Evolutionary conservation across 1,140 invertebrate genomes (phyloP), one percentile per base, ranked within the genome.

Genomic region (Lysiphlebus fabarum): DNA sequence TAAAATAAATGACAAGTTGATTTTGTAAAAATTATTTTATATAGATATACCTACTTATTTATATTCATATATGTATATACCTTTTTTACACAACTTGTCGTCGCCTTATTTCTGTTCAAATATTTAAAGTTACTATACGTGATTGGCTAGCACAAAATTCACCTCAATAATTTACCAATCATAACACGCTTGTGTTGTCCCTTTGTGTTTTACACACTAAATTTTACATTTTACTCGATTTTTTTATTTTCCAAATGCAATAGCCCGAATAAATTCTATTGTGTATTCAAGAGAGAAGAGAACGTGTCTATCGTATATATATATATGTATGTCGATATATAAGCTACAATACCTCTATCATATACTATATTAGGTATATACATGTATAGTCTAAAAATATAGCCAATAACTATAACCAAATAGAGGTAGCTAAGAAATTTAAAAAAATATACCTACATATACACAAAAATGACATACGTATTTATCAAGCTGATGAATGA

Each of bases 101-200:
- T 58, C 33, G 54, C 51, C 37, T n/a, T 66, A n/a, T n/a, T 69
- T 65, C 64, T 56, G 68, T 58, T 76, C 62, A 72, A 80, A 74
- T 78, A 78, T 78, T 80, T 75, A 80, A 77, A 64, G 63, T 63
- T 58, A 54, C 63, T 79, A n/a, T n/a, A 79, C 78, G 78, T 79
- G 78, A 78, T 78, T 78, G 74, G 76, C 72, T 68, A 26, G 67
- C 54, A 76, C 73, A 74, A 77, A 59, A 78, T 75, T 65, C 69
- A 51, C 60, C 47, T 79, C 77, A 79, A 79, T 80, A 80, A 80
- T 79, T 79, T 78, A 80, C 72, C 76, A 76, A 77, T 80, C 76
- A 78, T 79, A 71, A 37, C 58, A 26, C 50, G 33, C 37, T 34
- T 34, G 68, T 26, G 36, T 11, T 11, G 10, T 71, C 71, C 70